These are phyloP conservation scores for Tenebrosternarchus preto DNA, from an alignment of 2,113 vertebrate species.

Conservation along the genomic window DNA sequence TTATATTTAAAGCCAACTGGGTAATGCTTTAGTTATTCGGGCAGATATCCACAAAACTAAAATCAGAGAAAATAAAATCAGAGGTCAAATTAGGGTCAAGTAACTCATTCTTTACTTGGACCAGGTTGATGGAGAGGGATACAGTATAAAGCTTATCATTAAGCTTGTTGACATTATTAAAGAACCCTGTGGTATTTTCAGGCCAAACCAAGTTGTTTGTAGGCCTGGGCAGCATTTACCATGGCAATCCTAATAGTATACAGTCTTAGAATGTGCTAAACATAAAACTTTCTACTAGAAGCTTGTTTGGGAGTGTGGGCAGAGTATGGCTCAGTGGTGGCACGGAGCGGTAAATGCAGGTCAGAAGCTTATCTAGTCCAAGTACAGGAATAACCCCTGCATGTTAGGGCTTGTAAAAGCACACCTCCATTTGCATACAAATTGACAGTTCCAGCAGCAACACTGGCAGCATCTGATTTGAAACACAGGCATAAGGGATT, in stretches of 20 bases:
- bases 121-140: too few relatives aligned
- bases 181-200: too few relatives aligned
- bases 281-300: neutral
- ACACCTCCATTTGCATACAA: conserved; percentile 54
- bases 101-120: too few relatives aligned
- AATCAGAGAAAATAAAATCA: too few relatives aligned
- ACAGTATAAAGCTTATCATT: too few relatives aligned
- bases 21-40: too few relatives aligned
- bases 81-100: too few relatives aligned
- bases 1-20: too few relatives aligned
- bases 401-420: neutral
- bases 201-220: too few relatives aligned
- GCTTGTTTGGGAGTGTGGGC: neutral
- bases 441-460: conserved; percentile 46
- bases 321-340: conserved; percentile 1
- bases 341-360: neutral
- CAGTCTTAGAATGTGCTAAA: neutral
- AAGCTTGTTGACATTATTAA: too few relatives aligned
- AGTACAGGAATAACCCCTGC: conserved; percentile 24
- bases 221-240: too few relatives aligned
- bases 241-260: neutral
- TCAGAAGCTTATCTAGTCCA: conserved; percentile 42
- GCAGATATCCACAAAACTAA: too few relatives aligned
- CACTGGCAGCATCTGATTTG: conserved; percentile 40
- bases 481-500: conserved; percentile 15